Percentiles rank a stretch among this genome's conserved stretches.
These are phyloP conservation scores for Nemotelus nigrinus DNA, from an alignment of 2,888 invertebrate species.

Conservation along the genomic window DNA sequence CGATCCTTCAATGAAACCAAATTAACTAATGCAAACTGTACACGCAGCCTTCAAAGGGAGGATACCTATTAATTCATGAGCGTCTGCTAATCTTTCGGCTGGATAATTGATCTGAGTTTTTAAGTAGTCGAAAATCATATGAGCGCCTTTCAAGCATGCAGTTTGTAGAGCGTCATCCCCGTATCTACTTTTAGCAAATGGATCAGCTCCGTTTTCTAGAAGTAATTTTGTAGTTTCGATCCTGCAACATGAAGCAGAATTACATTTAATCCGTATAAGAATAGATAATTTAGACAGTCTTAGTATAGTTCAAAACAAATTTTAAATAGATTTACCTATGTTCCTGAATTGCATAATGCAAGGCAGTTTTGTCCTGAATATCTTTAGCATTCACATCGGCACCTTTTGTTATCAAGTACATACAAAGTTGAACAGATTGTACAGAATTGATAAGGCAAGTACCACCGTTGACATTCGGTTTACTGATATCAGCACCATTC, in stretches of 20 bases:
- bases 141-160: slow-evolving; percentile 83
- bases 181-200: slow-evolving; percentile 77
- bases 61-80: slow-evolving; percentile 82
- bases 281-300: no score
- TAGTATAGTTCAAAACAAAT: not conserved
- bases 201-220: slow-evolving; percentile 82
- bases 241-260: slow-evolving; percentile 58
- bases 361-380: slow-evolving; percentile 88
- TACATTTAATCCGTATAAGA: no score
- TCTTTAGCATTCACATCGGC: slow-evolving; percentile 88
- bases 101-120: slow-evolving; percentile 71
- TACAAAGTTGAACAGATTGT: slow-evolving; percentile 83
- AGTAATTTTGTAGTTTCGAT: slow-evolving; percentile 85
- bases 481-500: slow-evolving; percentile 84
- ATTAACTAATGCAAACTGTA: not conserved
- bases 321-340: slow-evolving; percentile 66
- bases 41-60: no score
- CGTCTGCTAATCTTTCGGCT: slow-evolving; percentile 79
- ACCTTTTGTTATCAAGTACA: slow-evolving; percentile 80
- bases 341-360: slow-evolving; percentile 93
- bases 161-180: slow-evolving; percentile 91
- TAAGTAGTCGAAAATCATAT: slow-evolving; percentile 77
- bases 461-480: slow-evolving; percentile 90
- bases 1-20: slow-evolving; percentile 66
- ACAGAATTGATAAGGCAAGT: slow-evolving; percentile 94